phyloP scores from a whole-genome alignment of 2,888 invertebrate genomes.

The Ommatoiulus sabulosus region DNA sequence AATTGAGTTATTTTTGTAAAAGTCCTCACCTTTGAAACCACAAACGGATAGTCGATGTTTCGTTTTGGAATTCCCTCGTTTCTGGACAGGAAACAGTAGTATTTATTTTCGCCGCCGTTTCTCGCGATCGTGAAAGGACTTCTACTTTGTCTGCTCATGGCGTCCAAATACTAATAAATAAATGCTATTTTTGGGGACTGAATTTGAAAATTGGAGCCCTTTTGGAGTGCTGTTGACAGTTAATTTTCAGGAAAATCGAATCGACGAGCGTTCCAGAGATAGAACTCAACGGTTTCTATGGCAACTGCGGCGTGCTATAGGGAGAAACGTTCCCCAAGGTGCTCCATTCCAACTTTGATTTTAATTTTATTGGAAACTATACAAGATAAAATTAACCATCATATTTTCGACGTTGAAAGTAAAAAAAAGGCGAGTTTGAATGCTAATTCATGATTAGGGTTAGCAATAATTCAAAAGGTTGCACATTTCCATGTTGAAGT shows the following conservation, averaged over 20 bases:
- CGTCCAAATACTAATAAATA: neutral
- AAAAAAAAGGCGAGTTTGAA: no score
- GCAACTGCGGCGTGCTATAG: neutral
- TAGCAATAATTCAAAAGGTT: no score
- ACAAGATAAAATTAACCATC: no score
- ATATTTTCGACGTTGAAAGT: no score
- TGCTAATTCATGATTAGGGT: no score
- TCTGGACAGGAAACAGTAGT: constrained; percentile 2
- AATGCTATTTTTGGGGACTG: neutral
- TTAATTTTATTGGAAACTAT: neutral
- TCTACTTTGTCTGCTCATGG: constrained; percentile 20
- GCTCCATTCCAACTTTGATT: neutral
- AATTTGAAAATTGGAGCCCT: neutral
- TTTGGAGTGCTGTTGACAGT: neutral
- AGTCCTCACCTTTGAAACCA: constrained; percentile 10
- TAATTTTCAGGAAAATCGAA: neutral
- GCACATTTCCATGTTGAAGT: no score
- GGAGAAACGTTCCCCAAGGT: neutral
- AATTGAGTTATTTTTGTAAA: no score
- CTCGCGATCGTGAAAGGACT: neutral
- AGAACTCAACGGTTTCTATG: neutral
- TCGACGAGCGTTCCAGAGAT: neutral
- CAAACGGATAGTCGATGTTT: neutral
- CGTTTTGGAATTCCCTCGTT: neutral
- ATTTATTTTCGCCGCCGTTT: neutral